Conservation (phyloP, 2,888 invertebrate species). For the Deilephila elpenor region DNA sequence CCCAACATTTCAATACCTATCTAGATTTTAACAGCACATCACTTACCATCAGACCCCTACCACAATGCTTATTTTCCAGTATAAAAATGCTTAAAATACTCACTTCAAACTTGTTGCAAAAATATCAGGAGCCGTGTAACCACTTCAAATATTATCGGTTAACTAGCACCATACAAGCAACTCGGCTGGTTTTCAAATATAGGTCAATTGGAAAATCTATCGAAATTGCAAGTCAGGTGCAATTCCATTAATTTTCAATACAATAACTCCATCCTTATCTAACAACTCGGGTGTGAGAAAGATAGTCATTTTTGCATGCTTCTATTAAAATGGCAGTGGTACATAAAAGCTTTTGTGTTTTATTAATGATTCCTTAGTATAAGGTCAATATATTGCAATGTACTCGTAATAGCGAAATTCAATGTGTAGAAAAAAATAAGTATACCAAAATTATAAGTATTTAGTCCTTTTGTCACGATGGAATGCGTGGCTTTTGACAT, state of each 20-base stretch:
- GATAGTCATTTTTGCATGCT: background rate
- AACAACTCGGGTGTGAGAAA: background rate
- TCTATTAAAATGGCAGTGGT: background rate
- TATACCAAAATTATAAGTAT: no score
- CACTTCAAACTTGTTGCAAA: background rate
- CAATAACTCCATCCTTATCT: constrained; percentile 24
- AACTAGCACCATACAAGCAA: constrained; percentile 34
- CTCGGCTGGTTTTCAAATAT: constrained; percentile 45
- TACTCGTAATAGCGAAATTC: no score
- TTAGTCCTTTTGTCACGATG: no score
- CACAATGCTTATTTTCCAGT: no score
- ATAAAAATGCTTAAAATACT: background rate
- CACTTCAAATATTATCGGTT: constrained; percentile 13
- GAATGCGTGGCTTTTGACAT: no score
- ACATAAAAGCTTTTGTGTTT: background rate
- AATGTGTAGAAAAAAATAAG: no score
- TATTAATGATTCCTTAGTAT: background rate
- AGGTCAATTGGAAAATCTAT: constrained; percentile 32
- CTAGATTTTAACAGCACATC: background rate
- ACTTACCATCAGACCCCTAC: background rate
- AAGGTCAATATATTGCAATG: no score
- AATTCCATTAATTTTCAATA: constrained; percentile 31
- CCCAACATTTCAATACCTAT: background rate
- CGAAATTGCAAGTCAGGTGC: constrained; percentile 56
- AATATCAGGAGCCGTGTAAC: background rate